Base-by-base conservation (phyloP, 2,888 invertebrate genomes). In the Tuta absoluta region DNA sequence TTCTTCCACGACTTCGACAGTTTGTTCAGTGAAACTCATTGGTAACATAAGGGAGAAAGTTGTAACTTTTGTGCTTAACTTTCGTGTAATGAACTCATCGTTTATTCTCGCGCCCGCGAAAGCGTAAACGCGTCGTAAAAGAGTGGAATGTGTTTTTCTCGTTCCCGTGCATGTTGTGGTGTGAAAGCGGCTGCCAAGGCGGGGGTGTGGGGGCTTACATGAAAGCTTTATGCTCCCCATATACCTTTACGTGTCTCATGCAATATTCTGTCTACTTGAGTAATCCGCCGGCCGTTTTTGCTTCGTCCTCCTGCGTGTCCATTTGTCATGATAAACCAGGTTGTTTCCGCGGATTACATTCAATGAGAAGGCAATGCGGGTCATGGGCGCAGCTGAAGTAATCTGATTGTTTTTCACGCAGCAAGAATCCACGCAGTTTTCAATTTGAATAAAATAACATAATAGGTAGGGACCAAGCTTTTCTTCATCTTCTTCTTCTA, bases 321-420 rank as follows among this genome's bases (percentile, higher is more conserved):
- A 23, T 23, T 53, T 14, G 24, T 53, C 23, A 53, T 23, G 14
- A 23, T 53, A 19, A 62, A 65, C 60, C 64, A 68, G 66, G 63
- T 66, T 58, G 23, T 67, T 65, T 56, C 65, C 56, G 59, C 57
- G 66, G 71, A 72, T 72, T 70, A 72, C 69, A 69, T 69, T 69
- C 69, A 71, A 72, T 71, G 69, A 70, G 65, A 67, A 64, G 67
- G 69, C 68, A 66, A 67, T 62, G 69, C 66, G 63, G 68, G 45
- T 45, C n/a, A 14, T 3, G 67, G 62, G 65, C 53, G 24, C 41
- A 23, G 66, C 65, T 68, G 62, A 68, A 62, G 68, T 70, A 69
- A 70, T 67, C 66, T 63, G 70, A 68, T 67, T 69, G 70, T 68
- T 66, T 67, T 67, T 65, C 66, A 53, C 61, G 56, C 60, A 49